A percentile compares a stretch with the other conserved stretches of the same genome.
Evolutionary conservation across 1,140 invertebrate species (phyloP).

Genomic region (Trypoxylus dichotomus): DNA sequence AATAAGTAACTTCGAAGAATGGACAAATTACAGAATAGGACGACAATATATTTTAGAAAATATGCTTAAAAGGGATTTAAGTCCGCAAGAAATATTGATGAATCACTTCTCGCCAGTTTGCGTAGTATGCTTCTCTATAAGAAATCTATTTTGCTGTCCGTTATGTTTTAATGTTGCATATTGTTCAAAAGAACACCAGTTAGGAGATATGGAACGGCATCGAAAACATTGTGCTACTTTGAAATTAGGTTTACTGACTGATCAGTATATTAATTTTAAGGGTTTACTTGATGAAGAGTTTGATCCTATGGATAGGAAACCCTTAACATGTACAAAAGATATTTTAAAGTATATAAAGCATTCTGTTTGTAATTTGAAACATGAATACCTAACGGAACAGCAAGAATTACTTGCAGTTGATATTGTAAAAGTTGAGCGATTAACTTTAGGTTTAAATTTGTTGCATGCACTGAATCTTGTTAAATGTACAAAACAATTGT

Average conservation of each 20-base stretch:
- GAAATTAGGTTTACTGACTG: conserved; percentile 38
- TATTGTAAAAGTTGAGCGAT: conserved; percentile 31
- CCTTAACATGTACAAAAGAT: conserved; percentile 5
- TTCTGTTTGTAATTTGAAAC: neutral
- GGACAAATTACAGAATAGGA: conserved; percentile 33
- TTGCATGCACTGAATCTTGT: conserved; percentile 41
- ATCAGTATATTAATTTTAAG: conserved; percentile 14
- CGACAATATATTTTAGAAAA: conserved; percentile 30
- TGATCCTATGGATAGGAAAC: neutral
- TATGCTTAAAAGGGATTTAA: conserved; percentile 36
- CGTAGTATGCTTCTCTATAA: conserved; percentile 41
- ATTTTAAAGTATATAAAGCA: conserved; percentile 15
- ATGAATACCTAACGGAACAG: neutral
- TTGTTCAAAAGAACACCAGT: conserved; percentile 45
- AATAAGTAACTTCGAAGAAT: conserved; percentile 33
- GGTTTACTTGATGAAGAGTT: conserved; percentile 7
- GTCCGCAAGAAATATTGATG: conserved; percentile 41
- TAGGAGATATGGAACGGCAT: conserved; percentile 39
- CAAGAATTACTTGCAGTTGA: neutral
- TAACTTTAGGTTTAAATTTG: conserved; percentile 42
- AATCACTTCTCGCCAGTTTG: conserved; percentile 50
- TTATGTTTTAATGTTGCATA: conserved; percentile 46
- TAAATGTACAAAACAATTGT: conserved; percentile 32
- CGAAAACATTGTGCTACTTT: conserved; percentile 43
- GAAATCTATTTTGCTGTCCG: conserved; percentile 40